phyloP scores from a whole-genome alignment of 2,113 vertebrate genomes.

The Choloepus hoffmanni region DNA sequence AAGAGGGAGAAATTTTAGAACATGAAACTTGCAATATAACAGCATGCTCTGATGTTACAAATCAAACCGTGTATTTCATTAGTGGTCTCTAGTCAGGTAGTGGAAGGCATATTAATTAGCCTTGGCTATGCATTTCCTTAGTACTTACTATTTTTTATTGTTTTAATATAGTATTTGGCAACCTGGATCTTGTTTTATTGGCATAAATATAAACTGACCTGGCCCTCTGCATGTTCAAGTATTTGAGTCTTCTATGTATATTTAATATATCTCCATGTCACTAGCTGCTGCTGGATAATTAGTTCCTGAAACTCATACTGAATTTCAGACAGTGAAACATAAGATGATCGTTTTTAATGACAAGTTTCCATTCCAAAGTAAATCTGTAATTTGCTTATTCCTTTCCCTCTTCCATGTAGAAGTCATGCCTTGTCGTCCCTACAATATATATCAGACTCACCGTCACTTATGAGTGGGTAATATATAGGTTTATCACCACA shows the following conservation, averaged over 20 bases:
- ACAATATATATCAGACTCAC: background rate
- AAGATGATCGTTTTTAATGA: constrained; percentile 84
- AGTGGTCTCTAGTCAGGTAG: background rate
- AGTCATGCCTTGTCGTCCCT: background rate
- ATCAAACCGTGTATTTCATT: background rate
- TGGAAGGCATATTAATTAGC: background rate
- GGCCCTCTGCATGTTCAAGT: constrained; percentile 76
- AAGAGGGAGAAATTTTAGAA: background rate
- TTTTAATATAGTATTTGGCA: constrained; percentile 26
- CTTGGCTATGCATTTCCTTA: constrained; percentile 32
- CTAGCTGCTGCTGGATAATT: constrained; percentile 84
- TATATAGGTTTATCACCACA: background rate
- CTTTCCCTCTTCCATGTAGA: constrained; percentile 20
- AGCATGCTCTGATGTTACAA: background rate
- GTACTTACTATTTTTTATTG: constrained; percentile 40
- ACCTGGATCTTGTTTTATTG: constrained; percentile 71
- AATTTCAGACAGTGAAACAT: constrained; percentile 83
- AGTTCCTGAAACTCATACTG: constrained; percentile 83
- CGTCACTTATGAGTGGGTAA: background rate
- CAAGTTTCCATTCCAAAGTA: constrained; percentile 84
- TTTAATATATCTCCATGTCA: constrained; percentile 87
- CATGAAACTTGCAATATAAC: background rate
- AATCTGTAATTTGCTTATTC: constrained; percentile 75
- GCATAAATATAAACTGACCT: constrained; percentile 82
- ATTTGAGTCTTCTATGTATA: constrained; percentile 84